phyloP scores from a whole-genome alignment of 2,113 vertebrate genomes.

The Sylvia atricapilla region DNA sequence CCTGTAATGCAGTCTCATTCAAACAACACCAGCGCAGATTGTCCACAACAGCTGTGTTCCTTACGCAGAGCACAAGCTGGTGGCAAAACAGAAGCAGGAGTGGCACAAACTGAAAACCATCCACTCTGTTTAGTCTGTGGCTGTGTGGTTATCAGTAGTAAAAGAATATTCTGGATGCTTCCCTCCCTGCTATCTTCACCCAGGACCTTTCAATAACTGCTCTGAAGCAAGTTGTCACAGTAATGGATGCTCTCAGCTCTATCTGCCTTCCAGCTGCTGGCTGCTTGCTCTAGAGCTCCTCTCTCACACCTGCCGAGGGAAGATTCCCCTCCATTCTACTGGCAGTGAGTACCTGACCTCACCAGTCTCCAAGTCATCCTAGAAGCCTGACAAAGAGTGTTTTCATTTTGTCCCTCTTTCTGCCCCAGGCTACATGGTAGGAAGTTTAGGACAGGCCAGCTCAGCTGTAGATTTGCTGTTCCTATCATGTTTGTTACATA shows the following conservation, averaged over 20 bases:
- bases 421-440: background rate
- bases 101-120: background rate
- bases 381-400: background rate
- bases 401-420: background rate
- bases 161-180: background rate
- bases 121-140: background rate
- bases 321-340: background rate
- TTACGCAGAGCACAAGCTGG: background rate
- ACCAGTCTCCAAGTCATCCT: background rate
- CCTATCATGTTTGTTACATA: background rate
- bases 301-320: background rate
- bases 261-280: background rate
- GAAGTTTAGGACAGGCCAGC: background rate
- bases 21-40: accelerated
- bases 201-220: background rate
- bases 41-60: background rate
- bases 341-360: background rate
- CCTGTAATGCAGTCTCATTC: background rate
- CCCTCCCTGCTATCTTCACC: background rate
- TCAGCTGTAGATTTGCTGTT: background rate
- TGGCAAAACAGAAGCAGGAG: background rate
- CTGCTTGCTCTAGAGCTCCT: background rate
- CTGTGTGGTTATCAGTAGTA: background rate
- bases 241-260: background rate
- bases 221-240: background rate